Conservation (phyloP, 2,888 invertebrate genomes). For the Acrobasis consociella region DNA sequence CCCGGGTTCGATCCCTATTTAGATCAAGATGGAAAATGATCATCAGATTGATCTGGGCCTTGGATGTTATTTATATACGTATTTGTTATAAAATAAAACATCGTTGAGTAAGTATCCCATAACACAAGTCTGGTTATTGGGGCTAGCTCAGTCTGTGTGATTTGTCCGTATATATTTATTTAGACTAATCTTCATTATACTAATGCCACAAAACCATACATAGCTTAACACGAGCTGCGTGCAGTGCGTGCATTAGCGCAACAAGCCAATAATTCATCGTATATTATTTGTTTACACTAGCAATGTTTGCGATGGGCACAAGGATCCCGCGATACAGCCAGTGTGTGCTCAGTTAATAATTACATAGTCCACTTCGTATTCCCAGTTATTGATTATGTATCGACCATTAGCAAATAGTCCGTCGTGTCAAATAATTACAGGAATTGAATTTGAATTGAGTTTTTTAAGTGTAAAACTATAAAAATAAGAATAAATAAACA, state of each 20-base stretch:
- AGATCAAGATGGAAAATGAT: too few relatives aligned
- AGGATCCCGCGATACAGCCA: slow-evolving; percentile 71
- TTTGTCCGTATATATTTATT: too few relatives aligned
- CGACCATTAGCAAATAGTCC: slow-evolving; percentile 50
- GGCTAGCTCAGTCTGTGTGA: too few relatives aligned
- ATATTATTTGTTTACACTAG: slow-evolving; percentile 72
- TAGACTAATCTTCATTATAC: not conserved
- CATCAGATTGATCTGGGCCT: too few relatives aligned
- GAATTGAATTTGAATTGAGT: not conserved
- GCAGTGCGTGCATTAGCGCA: slow-evolving; percentile 37
- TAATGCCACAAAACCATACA: slow-evolving; percentile 34
- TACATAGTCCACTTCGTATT: slow-evolving; percentile 66
- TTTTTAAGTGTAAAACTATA: too few relatives aligned
- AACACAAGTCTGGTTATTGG: too few relatives aligned
- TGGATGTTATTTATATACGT: too few relatives aligned
- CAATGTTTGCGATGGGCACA: slow-evolving; percentile 75
- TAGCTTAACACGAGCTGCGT: slow-evolving; percentile 30
- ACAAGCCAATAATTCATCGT: slow-evolving; percentile 64
- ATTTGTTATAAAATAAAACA: too few relatives aligned
- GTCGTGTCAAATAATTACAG: slow-evolving; percentile 29
- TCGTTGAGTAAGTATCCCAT: too few relatives aligned
- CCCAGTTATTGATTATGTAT: slow-evolving; percentile 59
- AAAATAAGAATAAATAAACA: too few relatives aligned
- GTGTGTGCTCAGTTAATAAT: slow-evolving; percentile 75
- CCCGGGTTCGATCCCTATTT: too few relatives aligned